Evolutionary conservation across 92 coral and sea anemone genomes (phyloP).

Genomic region (Meandrina meandrites): DNA sequence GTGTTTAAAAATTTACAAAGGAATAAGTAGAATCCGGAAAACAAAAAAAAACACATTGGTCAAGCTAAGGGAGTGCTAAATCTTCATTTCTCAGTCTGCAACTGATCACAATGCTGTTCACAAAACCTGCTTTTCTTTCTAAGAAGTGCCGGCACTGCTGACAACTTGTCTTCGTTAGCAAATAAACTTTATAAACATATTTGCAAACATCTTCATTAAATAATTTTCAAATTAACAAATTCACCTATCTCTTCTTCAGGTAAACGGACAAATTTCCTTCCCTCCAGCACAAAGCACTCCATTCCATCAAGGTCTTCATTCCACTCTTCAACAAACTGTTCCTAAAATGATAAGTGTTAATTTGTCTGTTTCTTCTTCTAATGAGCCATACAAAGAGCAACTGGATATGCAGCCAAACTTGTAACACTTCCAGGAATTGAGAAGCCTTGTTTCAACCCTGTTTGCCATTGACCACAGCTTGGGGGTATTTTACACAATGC

Average conservation of each 20-base stretch:
- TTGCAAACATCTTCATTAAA: background rate
- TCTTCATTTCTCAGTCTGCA: background rate
- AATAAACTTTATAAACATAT: no score
- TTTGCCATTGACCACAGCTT: background rate
- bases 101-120: background rate
- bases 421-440: background rate
- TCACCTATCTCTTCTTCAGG: constrained; percentile 98
- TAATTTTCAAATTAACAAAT: background rate
- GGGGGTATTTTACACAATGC: no score
- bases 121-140: background rate
- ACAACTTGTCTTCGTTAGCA: background rate
- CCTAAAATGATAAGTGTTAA: constrained; percentile 39
- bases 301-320: constrained; percentile 99
- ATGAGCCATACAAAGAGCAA: background rate
- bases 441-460: background rate
- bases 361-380: background rate
- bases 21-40: no score
- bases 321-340: constrained; percentile 97
- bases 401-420: background rate
- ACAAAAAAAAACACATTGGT: no score
- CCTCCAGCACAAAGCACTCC: constrained; percentile 99
- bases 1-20: no score
- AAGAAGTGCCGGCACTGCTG: background rate
- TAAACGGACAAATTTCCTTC: constrained; percentile 88
- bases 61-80: background rate